Evolutionary conservation across 2,888 invertebrate species (phyloP).

Genomic region (Thereva nobilitata): DNA sequence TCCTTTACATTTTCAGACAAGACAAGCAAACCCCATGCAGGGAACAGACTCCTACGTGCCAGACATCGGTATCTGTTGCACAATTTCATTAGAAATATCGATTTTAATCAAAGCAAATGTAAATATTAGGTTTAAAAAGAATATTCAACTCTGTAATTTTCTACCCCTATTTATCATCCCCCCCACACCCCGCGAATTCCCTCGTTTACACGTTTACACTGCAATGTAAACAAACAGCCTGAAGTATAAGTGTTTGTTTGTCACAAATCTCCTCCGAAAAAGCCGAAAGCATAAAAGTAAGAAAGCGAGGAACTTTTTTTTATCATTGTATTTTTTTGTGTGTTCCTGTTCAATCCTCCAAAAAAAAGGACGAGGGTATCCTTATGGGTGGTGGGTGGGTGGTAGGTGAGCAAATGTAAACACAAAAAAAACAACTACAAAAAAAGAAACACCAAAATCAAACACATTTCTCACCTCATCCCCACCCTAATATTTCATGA

Average conservation of each 20-base stretch:
- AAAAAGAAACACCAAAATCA: neutral
- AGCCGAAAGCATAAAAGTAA: too few relatives aligned
- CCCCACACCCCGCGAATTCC: neutral
- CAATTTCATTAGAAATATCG: constrained; percentile 37
- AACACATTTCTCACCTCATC: neutral
- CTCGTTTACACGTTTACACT: neutral
- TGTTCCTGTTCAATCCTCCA: neutral
- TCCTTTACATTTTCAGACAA: too few relatives aligned
- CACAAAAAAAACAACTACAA: neutral
- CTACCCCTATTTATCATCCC: too few relatives aligned
- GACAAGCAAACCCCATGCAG: too few relatives aligned
- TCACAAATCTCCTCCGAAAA: too few relatives aligned
- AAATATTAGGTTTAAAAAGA: constrained; percentile 34
- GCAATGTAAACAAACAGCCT: too few relatives aligned
- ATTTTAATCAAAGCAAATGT: constrained; percentile 38
- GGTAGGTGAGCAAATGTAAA: neutral
- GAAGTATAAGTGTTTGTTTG: too few relatives aligned
- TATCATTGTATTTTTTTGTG: constrained; percentile 9
- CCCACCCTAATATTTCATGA: neutral
- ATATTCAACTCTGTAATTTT: too few relatives aligned
- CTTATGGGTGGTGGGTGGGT: neutral
- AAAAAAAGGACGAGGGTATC: neutral
- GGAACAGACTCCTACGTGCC: too few relatives aligned
- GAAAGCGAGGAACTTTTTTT: neutral
- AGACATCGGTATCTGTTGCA: neutral